Evolutionary conservation across 2,113 vertebrate genomes (phyloP), one percentile per base, ranked within the genome.

Genomic region (Haemorhous mexicanus): DNA sequence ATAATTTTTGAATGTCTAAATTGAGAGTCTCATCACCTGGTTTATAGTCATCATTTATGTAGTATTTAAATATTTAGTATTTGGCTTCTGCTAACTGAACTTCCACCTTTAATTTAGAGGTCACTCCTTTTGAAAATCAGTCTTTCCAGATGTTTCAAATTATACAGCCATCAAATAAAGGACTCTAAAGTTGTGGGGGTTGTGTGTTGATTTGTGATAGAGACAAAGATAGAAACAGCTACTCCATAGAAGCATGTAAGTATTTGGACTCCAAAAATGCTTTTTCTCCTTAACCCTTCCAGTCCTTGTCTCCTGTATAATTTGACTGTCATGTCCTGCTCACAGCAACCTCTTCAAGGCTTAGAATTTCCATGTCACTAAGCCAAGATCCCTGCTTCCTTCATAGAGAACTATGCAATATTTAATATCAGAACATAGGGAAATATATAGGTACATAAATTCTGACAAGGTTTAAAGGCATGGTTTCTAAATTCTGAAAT

Each of bases 111-210:
- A 59, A 75, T 92, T 90, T 87, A 92, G 69, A 87, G 89, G 84
- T 91, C 84, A 75, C 10, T 77, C 56, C 43, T 93, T 92, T 77
- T 87, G 78, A 75, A 91, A 93, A 90, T 76, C 53, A 76, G 62
- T 4, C 39, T 87, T 79, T 67, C 70, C 95, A 96, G 75, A 76
- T 96, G 92, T 93, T 95, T 93, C 79, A 80, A 62, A 83, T 95
- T 94, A 88, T 41, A 55, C 41, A 49, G 41, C 37, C 53, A 43
- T 88, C 75, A 80, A 94, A 90, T 88, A 76, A 92, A 94, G 62
- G 53, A 52, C 84, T 91, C 39, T 41, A 19, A 61, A 86, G 3
- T 24, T 76, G 26, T 30, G 78, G 74, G 90, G 78, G 44, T 72
- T 94, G 35, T 49, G 67, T 7, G 15, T 37, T 88, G 41, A 73